A percentile compares a stretch with the other conserved stretches of the same genome.
Conservation (phyloP, 2,888 invertebrate genomes). For the Ennomos erosarius region DNA sequence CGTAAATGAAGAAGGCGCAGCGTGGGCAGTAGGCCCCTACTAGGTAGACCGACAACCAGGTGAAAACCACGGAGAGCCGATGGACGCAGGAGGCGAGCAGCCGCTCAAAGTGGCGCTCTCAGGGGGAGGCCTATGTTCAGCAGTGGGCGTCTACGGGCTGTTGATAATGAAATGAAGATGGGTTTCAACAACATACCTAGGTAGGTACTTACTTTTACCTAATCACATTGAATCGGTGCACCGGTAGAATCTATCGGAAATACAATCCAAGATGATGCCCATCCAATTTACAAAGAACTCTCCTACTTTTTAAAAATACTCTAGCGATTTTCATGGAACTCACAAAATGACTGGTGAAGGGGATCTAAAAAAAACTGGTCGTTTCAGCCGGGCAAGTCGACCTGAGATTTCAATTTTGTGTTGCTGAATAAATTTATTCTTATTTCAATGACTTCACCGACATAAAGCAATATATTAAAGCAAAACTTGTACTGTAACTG, state of each 20-base stretch:
- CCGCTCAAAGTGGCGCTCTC: too few relatives aligned
- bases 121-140: too few relatives aligned
- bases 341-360: conserved; percentile 41
- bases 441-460: conserved; percentile 64
- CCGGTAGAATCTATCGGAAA: conserved; percentile 61
- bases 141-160: too few relatives aligned
- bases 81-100: too few relatives aligned
- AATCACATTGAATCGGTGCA: conserved; percentile 66
- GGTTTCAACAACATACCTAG: conserved; percentile 52
- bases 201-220: conserved; percentile 64
- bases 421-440: conserved; percentile 78
- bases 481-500: conserved; percentile 38
- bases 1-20: too few relatives aligned
- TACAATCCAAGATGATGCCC: conserved; percentile 67
- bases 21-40: too few relatives aligned
- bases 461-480: conserved; percentile 49
- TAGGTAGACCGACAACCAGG: too few relatives aligned
- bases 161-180: conserved; percentile 33
- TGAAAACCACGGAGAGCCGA: too few relatives aligned
- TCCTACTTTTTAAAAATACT: conserved; percentile 47
- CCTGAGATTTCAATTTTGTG: conserved; percentile 83
- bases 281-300: conserved; percentile 55
- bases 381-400: conserved; percentile 55
- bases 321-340: conserved; percentile 39
- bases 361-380: conserved; percentile 55